Percentiles rank a stretch among this genome's conserved stretches.
Evolutionary conservation across 2,113 vertebrate genomes (phyloP).

Genomic region (Mellivora capensis): DNA sequence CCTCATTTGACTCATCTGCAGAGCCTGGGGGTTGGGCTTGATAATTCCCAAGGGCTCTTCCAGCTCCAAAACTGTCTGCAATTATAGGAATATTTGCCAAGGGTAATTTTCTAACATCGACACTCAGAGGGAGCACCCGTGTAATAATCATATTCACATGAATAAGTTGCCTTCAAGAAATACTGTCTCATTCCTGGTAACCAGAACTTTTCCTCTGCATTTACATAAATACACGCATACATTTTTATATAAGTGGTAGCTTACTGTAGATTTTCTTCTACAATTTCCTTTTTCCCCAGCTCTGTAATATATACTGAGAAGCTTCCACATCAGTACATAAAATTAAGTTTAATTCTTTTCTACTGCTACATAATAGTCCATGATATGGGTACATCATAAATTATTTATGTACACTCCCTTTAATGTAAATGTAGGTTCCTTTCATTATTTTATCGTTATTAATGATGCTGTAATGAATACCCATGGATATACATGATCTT

Average conservation of each 20-base stretch:
- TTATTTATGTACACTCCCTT: not conserved
- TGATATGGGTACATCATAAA: not conserved
- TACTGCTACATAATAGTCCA: not conserved
- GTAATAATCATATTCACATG: not conserved
- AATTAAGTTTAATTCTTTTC: not conserved
- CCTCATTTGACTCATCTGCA: not conserved
- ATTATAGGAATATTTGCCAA: conserved; percentile 9
- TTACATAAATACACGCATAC: not conserved
- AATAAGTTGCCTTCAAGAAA: conserved; percentile 23
- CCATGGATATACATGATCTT: not conserved
- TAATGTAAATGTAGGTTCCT: not conserved
- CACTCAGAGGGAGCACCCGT: not conserved
- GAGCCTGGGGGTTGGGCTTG: not conserved
- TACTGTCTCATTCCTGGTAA: not conserved
- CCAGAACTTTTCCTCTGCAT: not conserved
- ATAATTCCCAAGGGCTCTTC: not conserved
- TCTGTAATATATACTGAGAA: not conserved
- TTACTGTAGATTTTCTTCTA: not conserved
- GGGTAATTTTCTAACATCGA: not conserved
- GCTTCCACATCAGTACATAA: not conserved
- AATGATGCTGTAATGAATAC: not conserved
- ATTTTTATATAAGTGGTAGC: not conserved
- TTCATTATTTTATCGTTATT: not conserved
- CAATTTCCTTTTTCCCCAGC: not conserved
- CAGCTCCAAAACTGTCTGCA: not conserved